A percentile compares a stretch with the other conserved stretches of the same genome.
Evolutionary conservation across 2,113 vertebrate species (phyloP).

Genomic region (Scolopax mira): DNA sequence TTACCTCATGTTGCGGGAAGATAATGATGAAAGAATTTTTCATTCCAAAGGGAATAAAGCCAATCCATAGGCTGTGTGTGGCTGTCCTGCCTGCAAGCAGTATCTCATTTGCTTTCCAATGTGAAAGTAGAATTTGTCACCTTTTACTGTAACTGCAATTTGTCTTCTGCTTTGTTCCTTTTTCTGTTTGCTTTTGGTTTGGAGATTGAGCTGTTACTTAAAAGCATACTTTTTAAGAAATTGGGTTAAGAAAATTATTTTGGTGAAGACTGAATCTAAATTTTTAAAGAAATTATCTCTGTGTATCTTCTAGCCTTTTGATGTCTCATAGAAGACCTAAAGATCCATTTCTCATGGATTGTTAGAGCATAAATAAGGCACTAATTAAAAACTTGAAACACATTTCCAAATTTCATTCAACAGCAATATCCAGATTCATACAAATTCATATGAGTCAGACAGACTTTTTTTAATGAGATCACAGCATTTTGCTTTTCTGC

Average conservation of each 20-base stretch:
- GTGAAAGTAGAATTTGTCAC: neutral
- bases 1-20: neutral
- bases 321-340: neutral
- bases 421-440: neutral
- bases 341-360: neutral
- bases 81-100: neutral
- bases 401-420: neutral
- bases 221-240: neutral
- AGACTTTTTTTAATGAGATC: neutral
- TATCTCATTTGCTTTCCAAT: neutral
- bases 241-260: neutral
- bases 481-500: neutral
- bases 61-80: neutral
- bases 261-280: neutral
- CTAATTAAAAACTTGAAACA: neutral
- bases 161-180: neutral
- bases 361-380: neutral
- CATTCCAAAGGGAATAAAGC: neutral
- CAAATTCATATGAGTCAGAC: neutral
- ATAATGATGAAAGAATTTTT: neutral
- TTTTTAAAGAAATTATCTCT: neutral
- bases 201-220: neutral
- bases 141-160: neutral
- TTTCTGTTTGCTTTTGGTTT: neutral
- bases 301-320: neutral